A percentile compares a stretch with the other conserved stretches of the same genome.
Conservation (phyloP, 2,797 vertebrate species). For the Distichodus sexfasciatus region DNA sequence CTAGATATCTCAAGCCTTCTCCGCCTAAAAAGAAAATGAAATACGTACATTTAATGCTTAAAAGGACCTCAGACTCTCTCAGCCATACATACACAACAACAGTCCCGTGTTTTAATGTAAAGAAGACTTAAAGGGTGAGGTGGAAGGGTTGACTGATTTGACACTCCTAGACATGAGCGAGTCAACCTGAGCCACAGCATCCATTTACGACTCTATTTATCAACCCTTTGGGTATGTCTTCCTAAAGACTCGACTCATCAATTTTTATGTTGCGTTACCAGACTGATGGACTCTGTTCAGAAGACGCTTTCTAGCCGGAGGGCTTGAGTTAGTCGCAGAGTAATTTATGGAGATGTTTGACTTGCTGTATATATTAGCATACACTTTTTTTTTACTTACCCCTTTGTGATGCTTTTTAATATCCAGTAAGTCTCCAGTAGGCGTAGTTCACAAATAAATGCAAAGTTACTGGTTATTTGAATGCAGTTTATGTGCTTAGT, state of each 20-base stretch:
- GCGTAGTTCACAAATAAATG: no score
- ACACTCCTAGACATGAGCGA: constrained; percentile 16
- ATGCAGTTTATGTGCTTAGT: no score
- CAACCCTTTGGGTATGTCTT: constrained; percentile 11
- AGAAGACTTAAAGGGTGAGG: no score
- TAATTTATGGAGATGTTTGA: neutral
- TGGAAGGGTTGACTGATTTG: constrained; percentile 13
- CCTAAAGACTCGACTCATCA: neutral
- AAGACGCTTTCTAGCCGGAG: neutral
- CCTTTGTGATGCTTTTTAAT: no score
- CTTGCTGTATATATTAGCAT: neutral
- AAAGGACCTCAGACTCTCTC: no score
- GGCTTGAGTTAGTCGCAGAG: neutral
- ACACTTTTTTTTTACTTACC: neutral
- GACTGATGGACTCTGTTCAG: neutral
- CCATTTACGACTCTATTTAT: constrained; percentile 34
- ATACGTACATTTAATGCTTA: constrained; percentile 13
- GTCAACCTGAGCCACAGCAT: constrained; percentile 20
- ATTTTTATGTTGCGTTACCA: constrained; percentile 6
- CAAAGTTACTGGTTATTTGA: no score
- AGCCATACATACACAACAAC: neutral
- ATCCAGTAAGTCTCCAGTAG: no score
- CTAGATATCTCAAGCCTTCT: neutral
- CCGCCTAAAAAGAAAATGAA: constrained; percentile 26
- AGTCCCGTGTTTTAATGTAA: no score